Base-by-base conservation (phyloP, 2,888 invertebrate genomes). In the Stramonita haemastoma region DNA sequence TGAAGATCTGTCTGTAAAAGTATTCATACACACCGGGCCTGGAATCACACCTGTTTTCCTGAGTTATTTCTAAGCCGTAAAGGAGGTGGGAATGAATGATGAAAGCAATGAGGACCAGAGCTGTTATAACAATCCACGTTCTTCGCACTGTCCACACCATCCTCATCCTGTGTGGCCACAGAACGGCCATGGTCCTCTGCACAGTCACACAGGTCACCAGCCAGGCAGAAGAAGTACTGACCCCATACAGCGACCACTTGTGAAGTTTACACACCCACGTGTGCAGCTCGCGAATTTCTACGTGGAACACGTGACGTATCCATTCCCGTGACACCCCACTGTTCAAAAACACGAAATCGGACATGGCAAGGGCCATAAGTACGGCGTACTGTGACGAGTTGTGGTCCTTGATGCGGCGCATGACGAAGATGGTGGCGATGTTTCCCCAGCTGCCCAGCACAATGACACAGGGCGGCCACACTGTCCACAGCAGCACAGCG, bases 391-490 rank as follows among this genome's bases (percentile, higher is more conserved):
- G 86, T n/a, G 86, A 26, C 5, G 86, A 70, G 57, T 32, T 32
- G 29, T 70, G 17, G 34, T 57, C 19, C 86, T 13, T 57, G 57
- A 86, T 66, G 5, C 86, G 22, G 19, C 86, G 70, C 66, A 86
- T n/a, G n/a, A 86, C 86, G 29, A 34, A 29, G 26, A 86, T 70
- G 26, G 86, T 86, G 26, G 57, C 86, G n/a, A 86, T 19, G 70
- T 86, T 86, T 15, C 86, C 86, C 5, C n/a, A n/a, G 32, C 56
- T 66, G 5, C 86, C 86, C 60, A 86, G 36, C 34, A 66, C 15
- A 4, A 86, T 26, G 19, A 86, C 34, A 0, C 56, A 26, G 4
- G 86, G 86, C 22, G 86, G 26, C 22, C 34, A 32, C 26, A 22
- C n/a, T n/a, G 22, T 26, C 86, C 86, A 86, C 26, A 84, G 46